These are phyloP conservation scores for Ophonus ardosiacus DNA, from an alignment of 2,888 invertebrate genomes.

Conservation along the genomic window DNA sequence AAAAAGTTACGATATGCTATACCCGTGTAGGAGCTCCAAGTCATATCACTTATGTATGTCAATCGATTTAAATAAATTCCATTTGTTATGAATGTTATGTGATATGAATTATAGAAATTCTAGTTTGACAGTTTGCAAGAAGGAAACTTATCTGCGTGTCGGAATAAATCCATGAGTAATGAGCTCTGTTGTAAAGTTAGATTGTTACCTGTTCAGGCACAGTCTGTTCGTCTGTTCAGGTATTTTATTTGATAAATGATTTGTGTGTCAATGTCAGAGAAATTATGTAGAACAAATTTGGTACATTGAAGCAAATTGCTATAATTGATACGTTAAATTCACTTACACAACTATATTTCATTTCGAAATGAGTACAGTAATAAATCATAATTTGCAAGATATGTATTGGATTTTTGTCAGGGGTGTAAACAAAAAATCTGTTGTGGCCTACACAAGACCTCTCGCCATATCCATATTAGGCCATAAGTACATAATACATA, in stretches of 20 bases:
- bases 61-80: slow-evolving; percentile 1
- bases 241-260: background rate
- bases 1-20: background rate
- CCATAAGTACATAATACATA: too few species aligned
- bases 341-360: too few species aligned
- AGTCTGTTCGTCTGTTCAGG: background rate
- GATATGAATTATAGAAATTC: slow-evolving; percentile 22
- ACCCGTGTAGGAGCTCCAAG: slow-evolving; percentile 10
- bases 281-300: background rate
- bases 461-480: too few species aligned
- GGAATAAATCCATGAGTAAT: slow-evolving; percentile 26
- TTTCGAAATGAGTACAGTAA: too few species aligned
- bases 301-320: background rate
- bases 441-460: too few species aligned
- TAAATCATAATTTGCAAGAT: too few species aligned
- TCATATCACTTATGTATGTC: background rate
- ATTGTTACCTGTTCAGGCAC: background rate
- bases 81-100: background rate
- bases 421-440: too few species aligned
- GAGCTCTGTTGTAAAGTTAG: background rate
- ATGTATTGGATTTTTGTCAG: too few species aligned
- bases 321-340: background rate
- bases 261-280: background rate
- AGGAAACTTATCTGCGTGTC: background rate
- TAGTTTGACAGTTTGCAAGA: slow-evolving; percentile 25